Evolutionary conservation across 2,888 invertebrate species (phyloP), one percentile per base, ranked within the genome.

Genomic region (Spisula subtruncata): DNA sequence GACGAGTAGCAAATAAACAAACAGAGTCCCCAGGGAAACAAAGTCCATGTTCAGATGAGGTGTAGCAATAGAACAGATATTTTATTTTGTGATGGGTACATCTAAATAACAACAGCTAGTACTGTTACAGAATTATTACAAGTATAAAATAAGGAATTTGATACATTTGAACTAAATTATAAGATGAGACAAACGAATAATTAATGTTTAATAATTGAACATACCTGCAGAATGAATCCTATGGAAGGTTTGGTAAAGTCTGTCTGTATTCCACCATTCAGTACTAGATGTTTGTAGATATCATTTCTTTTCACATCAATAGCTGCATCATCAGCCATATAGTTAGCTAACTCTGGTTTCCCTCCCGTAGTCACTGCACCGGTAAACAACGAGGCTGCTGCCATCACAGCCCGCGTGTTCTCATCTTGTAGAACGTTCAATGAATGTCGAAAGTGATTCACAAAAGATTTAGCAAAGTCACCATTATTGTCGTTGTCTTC

Each of bases 161-260:
- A n/a, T n/a, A n/a, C n/a, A n/a, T n/a, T n/a, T n/a, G n/a, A n/a
- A n/a, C n/a, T n/a, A n/a, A n/a, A n/a, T n/a, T n/a, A n/a, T n/a
- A n/a, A n/a, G n/a, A n/a, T n/a, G n/a, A n/a, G n/a, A n/a, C n/a
- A n/a, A n/a, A n/a, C n/a, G n/a, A n/a, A n/a, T n/a, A n/a, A n/a
- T n/a, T n/a, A n/a, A n/a, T n/a, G n/a, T n/a, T n/a, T n/a, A n/a
- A n/a, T 16, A 60, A 16, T 20, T 51, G 16, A 20, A 80, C 85
- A 95, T 20, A 96, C 93, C 48, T 93, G 90, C 83, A 95, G 88
- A 93, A 96, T 94, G 89, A 95, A 96, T 41, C 91, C 91, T 12
- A 93, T 93, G 4, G 95, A 98, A 97, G 96, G 91, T 80, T 87
- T 66, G 16, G 88, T 25, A 32, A 90, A 84, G 71, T 87, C 87